phyloP scores from a whole-genome alignment of 2,113 vertebrate genomes.

The Okapia johnstoni region DNA sequence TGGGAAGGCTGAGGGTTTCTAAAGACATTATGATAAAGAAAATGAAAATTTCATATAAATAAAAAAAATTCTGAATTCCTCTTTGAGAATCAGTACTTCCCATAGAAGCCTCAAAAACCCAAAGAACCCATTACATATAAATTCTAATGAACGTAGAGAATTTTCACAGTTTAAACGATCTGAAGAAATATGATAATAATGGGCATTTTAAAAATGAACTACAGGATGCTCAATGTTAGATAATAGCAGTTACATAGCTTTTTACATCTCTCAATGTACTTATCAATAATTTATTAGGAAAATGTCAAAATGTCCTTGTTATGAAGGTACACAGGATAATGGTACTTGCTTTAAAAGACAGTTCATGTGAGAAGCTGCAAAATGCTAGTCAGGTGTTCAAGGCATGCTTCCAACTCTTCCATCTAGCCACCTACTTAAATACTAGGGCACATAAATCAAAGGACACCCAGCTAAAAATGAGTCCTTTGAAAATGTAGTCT shows the following conservation, averaged over 20 bases:
- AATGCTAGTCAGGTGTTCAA: constrained; percentile 47
- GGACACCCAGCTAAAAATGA: neutral
- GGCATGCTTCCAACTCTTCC: constrained; percentile 9
- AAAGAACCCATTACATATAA: neutral
- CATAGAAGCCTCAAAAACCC: neutral
- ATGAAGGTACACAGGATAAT: constrained; percentile 42
- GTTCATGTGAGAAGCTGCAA: constrained; percentile 23
- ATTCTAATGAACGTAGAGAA: constrained; percentile 14
- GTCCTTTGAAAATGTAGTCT: neutral
- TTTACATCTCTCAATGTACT: constrained; percentile 35
- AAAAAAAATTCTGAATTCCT: neutral
- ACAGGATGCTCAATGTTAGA: constrained; percentile 34
- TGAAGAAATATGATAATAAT: constrained; percentile 17
- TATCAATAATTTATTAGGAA: constrained; percentile 69
- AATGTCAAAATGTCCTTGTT: constrained; percentile 69
- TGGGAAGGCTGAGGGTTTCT: neutral
- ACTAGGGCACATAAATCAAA: constrained; percentile 1
- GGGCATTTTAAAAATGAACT: constrained; percentile 37
- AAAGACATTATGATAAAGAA: neutral
- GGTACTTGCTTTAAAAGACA: constrained; percentile 58
- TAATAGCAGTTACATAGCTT: constrained; percentile 18
- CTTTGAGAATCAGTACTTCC: neutral
- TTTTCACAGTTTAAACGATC: constrained; percentile 34
- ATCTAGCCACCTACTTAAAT: constrained; percentile 19
- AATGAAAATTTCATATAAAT: constrained; percentile 7